These are phyloP conservation scores for Lucilia sericata DNA, from an alignment of 1,140 invertebrate species.

Conservation along the genomic window DNA sequence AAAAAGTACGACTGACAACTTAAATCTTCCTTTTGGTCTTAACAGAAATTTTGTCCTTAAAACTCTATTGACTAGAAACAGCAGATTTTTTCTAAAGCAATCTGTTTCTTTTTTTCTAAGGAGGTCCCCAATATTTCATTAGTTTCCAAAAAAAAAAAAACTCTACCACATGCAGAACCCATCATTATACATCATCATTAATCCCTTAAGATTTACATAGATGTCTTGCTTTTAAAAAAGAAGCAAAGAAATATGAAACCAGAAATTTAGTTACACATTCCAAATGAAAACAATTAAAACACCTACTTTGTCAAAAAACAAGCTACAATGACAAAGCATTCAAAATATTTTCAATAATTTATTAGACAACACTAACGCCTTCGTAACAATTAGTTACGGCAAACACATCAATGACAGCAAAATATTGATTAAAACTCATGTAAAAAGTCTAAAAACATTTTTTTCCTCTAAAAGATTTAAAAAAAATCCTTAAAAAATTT, in stretches of 20 bases:
- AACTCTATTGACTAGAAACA: too few species aligned
- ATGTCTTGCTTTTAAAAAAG: neutral
- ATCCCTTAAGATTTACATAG: neutral
- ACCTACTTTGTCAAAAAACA: neutral
- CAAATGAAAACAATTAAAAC: neutral
- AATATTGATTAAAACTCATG: too few species aligned
- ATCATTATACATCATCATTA: neutral
- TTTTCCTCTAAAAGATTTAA: neutral
- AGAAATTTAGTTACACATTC: neutral
- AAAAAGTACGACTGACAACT: too few species aligned
- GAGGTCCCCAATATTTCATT: neutral
- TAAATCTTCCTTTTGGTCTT: too few species aligned
- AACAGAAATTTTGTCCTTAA: too few species aligned
- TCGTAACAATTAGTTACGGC: neutral
- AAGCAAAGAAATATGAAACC: neutral
- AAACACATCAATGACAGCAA: neutral
- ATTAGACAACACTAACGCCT: neutral
- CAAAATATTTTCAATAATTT: conserved; percentile 12
- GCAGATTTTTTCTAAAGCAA: too few species aligned
- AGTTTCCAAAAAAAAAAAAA: neutral
- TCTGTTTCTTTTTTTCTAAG: too few species aligned
- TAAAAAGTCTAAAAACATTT: too few species aligned
- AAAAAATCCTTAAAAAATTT: conserved; percentile 36
- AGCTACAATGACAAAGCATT: neutral
- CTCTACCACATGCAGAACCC: neutral